Evolutionary conservation across 23 tunicate species (phyloP), one percentile per base, ranked within the genome.

Genomic region (Phallusia fumigata): DNA sequence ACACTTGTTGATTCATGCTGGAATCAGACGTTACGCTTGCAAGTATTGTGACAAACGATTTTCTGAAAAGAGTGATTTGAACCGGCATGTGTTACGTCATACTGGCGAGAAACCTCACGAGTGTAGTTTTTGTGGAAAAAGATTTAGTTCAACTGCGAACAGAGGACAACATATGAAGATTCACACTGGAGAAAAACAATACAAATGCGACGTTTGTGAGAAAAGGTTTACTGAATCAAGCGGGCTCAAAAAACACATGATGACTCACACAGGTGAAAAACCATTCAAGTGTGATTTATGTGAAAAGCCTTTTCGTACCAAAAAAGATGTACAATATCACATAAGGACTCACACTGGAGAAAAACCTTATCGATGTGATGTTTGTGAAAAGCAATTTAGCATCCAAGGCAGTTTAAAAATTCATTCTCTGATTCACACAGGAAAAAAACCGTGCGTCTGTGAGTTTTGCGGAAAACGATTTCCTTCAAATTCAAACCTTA

Each of bases 271-370:
- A 19, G 53, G 65, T 11, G 85, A 81, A 65, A 81, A 81, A 36
- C 85, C 85, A 0, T 65, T 33, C 35, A 31, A 24, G n/a, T 81
- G 85, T 65, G 53, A 69, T 6, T 0, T 65, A 8, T 81, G 85
- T 69, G 77, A 30, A 81, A 81, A 81, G n/a, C 52, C 0, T 81
- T 81, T 81, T 81, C 32, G 31, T 11, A 36, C 2, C n/a, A 33
- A 65, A 65, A 19, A 6, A 18, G 33, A 18, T 11, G 31, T 81
- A 0, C 10, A 32, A 65, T 32, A 19, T 3, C 85, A 81, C 64
- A 0, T 16, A 31, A 15, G 77, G 33, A 81, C 52, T 3, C 85
- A 81, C 65, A 81, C 85, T 35, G 85, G 85, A 30, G 85, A 81
- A 32, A 65, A 36, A 31, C 85, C 85, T 13, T 81, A 11, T 34